These are phyloP conservation scores for Campoplex nolae DNA, from an alignment of 2,888 invertebrate species.

Conservation along the genomic window DNA sequence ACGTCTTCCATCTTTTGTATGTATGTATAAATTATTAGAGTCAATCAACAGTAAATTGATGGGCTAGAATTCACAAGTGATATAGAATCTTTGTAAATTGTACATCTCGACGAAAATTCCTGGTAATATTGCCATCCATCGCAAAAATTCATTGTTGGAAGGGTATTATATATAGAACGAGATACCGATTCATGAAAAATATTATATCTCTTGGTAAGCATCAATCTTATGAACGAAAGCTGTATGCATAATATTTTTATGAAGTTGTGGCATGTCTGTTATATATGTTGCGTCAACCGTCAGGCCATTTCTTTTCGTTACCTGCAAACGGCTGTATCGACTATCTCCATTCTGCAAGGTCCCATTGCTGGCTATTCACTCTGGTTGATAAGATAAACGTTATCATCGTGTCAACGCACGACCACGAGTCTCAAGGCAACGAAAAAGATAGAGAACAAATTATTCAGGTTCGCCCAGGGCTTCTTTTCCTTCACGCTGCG, in stretches of 20 bases:
- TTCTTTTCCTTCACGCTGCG: background rate
- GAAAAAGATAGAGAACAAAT: conserved; percentile 44
- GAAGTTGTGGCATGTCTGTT: background rate
- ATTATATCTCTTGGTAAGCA: background rate
- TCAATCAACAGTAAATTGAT: no score
- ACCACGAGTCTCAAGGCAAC: conserved; percentile 38
- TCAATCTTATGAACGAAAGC: background rate
- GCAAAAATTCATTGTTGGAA: no score
- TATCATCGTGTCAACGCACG: conserved; percentile 67
- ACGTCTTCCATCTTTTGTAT: no score
- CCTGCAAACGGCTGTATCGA: conserved; percentile 46
- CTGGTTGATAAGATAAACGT: conserved; percentile 75
- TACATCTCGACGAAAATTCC: no score
- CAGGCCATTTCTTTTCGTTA: conserved; percentile 13
- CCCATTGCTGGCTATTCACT: background rate
- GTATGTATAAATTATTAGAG: no score
- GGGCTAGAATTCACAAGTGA: no score
- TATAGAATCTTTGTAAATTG: no score
- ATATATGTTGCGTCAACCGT: conserved; percentile 21
- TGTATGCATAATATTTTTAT: background rate
- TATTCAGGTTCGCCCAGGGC: conserved; percentile 40
- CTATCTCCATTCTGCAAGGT: conserved; percentile 52
- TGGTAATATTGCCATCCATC: no score
- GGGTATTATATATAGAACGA: no score
- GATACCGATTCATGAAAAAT: no score